Evolutionary conservation across 2,888 invertebrate genomes (phyloP).

Genomic region (Eupelmus urozonus): DNA sequence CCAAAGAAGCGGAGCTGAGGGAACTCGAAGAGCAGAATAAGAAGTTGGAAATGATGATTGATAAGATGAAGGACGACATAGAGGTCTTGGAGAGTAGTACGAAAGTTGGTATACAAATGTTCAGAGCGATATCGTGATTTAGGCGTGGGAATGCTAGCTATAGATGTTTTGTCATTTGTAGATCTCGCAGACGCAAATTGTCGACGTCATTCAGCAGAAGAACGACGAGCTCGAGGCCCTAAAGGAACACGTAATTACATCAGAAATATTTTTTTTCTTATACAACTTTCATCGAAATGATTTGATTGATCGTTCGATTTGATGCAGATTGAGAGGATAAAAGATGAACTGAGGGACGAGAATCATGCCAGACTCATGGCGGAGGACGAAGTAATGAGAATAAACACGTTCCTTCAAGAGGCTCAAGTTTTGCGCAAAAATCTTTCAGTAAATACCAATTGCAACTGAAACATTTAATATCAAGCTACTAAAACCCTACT

Average conservation of each 20-base stretch:
- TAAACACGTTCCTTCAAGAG: constrained; percentile 5
- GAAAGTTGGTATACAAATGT: constrained; percentile 49
- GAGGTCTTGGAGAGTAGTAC: constrained; percentile 36
- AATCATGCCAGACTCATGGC: background rate
- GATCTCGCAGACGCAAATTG: constrained; percentile 62
- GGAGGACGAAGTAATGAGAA: constrained; percentile 18
- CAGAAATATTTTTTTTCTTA: background rate
- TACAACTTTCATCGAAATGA: too few species aligned
- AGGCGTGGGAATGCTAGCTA: background rate
- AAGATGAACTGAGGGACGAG: constrained; percentile 26
- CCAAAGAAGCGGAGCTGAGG: constrained; percentile 67
- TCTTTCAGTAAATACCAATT: background rate
- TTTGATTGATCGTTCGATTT: constrained; percentile 5
- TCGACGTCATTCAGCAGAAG: constrained; percentile 60
- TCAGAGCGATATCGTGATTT: too few species aligned
- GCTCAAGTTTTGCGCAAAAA: constrained; percentile 16
- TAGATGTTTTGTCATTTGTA: constrained; percentile 51
- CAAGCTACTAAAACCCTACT: background rate
- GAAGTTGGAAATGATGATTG: constrained; percentile 60
- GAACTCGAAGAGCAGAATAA: constrained; percentile 64
- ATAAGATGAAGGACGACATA: constrained; percentile 44
- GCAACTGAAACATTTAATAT: background rate
- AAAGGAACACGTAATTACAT: constrained; percentile 62
- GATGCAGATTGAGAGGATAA: constrained; percentile 32
- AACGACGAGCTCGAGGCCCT: constrained; percentile 61